A percentile compares a stretch with the other conserved stretches of the same genome.
These are phyloP conservation scores for Callospermophilus lateralis DNA, from an alignment of 2,113 vertebrate species.

Conservation along the genomic window DNA sequence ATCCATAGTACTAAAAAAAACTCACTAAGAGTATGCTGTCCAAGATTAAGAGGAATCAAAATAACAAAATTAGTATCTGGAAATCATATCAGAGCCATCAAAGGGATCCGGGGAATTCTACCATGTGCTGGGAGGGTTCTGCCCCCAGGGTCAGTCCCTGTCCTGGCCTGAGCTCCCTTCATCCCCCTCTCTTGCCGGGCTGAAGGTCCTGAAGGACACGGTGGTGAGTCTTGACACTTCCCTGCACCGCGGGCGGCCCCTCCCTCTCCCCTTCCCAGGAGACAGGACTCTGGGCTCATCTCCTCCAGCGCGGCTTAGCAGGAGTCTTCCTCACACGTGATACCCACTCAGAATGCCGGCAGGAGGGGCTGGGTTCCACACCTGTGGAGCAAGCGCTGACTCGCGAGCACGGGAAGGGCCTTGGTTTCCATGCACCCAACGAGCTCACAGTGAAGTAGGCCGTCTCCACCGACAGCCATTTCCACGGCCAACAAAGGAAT, in stretches of 20 bases:
- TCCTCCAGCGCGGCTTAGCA: no score
- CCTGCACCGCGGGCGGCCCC: no score
- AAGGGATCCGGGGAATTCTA: background rate
- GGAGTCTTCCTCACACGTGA: no score
- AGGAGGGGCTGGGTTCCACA: background rate
- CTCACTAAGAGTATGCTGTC: background rate
- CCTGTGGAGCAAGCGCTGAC: background rate
- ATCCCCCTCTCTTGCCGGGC: background rate
- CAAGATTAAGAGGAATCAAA: background rate
- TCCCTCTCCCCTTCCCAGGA: background rate
- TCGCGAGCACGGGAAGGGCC: background rate
- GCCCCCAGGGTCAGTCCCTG: background rate
- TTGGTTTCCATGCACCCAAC: background rate
- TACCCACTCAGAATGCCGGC: background rate
- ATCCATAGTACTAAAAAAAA: no score
- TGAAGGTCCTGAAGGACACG: background rate
- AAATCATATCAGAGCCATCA: background rate
- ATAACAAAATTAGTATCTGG: background rate
- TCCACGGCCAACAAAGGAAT: background rate
- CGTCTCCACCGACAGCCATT: background rate
- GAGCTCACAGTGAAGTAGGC: background rate
- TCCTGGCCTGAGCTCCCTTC: background rate
- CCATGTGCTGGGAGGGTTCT: background rate
- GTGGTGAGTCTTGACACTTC: no score
- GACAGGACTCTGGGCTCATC: no score